Evolutionary conservation across 1,140 invertebrate species (phyloP), one percentile per base, ranked within the genome.

Genomic region (Aphaenogaster floridana): DNA sequence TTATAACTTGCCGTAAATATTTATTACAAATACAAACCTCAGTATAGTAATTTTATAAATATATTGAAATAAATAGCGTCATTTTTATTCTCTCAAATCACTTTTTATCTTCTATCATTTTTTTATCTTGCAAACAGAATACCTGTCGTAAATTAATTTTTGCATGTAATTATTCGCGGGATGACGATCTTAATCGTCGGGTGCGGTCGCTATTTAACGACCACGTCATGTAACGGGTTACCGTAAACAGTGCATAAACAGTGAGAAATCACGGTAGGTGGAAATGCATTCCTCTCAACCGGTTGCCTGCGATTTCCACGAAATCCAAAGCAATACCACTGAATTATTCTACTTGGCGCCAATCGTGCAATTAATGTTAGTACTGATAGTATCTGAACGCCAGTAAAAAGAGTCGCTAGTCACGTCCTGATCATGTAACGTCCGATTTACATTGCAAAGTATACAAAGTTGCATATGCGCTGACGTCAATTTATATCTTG

Each of bases 331-430:
- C 21, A 5, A 59, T 81, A 57, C n/a, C 48, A n/a, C 79, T 81
- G 52, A 71, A 71, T 81, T 81, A 81, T 57, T 71, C 66, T 80
- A 68, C n/a, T 66, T 71, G 64, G 79, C 79, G 79, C 79, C 79
- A 81, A 59, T 57, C 64, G 50, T 11, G 50, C 39, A 57, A 81
- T 81, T 81, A 81, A 81, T 45, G 66, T 57, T 71, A 45, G 52
- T 39, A 59, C 52, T 36, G 79, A 81, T 81, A 57, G 21, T 15
- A 81, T 81, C 79, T 71, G 15, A 17, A 71, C 15, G 50, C 21
- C 39, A 45, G 34, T 7, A 69, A 71, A 71, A 81, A 69, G 36
- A 66, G 11, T 50, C n/a, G 8, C 42, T 57, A 80, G 50, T 81
- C 78, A 81, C 36, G 78, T 64, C 28, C 57, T 48, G 61, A 2